A percentile compares a stretch with the other conserved stretches of the same genome.
These are phyloP conservation scores for Drosophila tani DNA, from an alignment of 1,140 invertebrate species.

Conservation along the genomic window DNA sequence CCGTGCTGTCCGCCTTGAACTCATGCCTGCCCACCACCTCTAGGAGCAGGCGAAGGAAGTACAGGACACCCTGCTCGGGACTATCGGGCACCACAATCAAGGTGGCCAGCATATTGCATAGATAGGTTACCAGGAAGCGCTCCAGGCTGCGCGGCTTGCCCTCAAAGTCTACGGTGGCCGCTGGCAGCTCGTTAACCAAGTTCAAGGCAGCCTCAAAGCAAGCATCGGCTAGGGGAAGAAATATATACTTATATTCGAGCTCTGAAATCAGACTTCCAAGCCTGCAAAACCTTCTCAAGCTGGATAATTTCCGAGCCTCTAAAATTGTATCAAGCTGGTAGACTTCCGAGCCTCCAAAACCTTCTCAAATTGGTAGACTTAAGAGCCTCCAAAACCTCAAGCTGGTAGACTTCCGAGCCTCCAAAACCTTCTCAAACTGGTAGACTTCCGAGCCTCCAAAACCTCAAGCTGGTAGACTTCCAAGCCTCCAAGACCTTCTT, in stretches of 20 bases:
- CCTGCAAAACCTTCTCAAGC: too few relatives aligned
- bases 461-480: too few relatives aligned
- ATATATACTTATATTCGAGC: constrained; percentile 53
- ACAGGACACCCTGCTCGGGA: constrained; percentile 93
- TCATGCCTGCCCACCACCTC: constrained; percentile 90
- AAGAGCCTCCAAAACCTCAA: too few relatives aligned
- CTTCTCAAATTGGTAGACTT: too few relatives aligned
- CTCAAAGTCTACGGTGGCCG: constrained; percentile 91
- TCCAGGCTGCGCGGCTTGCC: constrained; percentile 90
- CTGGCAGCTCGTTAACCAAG: constrained; percentile 91
- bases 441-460: too few relatives aligned
- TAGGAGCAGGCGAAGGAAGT: constrained; percentile 90
- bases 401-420: too few relatives aligned
- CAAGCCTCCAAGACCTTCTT: too few relatives aligned
- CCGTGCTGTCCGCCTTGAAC: constrained; percentile 87
- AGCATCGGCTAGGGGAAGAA: constrained; percentile 90
- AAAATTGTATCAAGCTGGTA: too few relatives aligned
- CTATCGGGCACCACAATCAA: constrained; percentile 95
- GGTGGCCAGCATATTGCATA: constrained; percentile 93
- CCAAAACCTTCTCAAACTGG: too few relatives aligned
- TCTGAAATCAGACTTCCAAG: too few relatives aligned
- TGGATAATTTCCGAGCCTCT: too few relatives aligned
- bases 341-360: too few relatives aligned
- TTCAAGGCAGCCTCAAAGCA: constrained; percentile 95
- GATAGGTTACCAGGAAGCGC: constrained; percentile 89